phyloP scores from a whole-genome alignment of 2,888 invertebrate species.

The Chorisops tibialis region DNA sequence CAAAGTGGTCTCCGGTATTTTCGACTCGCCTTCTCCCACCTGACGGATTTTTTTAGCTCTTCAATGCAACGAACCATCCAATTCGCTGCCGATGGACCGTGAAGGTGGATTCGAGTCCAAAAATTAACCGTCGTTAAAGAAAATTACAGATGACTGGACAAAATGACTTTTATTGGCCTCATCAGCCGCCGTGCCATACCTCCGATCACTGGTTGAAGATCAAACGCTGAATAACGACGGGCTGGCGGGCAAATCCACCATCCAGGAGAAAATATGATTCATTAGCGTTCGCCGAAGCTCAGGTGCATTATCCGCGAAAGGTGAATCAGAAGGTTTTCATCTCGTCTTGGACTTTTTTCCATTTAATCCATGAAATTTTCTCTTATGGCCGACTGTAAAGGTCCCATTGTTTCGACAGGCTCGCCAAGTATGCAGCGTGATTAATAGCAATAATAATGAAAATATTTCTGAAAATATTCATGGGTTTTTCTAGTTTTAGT shows the following conservation, averaged over 20 bases:
- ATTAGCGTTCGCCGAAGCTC: background rate
- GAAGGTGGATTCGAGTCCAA: background rate
- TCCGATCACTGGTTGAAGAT: background rate
- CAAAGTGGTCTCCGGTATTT: too few relatives aligned
- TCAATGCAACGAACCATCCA: too few relatives aligned
- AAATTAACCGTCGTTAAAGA: slow-evolving; percentile 7
- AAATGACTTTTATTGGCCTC: slow-evolving; percentile 1
- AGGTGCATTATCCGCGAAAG: slow-evolving; percentile 3
- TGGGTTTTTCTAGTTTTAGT: background rate
- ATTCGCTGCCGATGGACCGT: background rate
- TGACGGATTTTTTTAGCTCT: too few relatives aligned
- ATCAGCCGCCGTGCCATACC: background rate
- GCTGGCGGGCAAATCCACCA: background rate
- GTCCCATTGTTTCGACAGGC: slow-evolving; percentile 1
- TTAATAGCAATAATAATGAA: slow-evolving; percentile 3
- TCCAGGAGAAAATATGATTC: slow-evolving; percentile 11
- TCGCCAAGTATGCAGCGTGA: background rate
- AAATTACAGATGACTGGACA: slow-evolving; percentile 14
- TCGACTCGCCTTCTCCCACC: too few relatives aligned
- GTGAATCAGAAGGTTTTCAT: background rate
- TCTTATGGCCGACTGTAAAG: background rate
- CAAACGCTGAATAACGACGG: background rate
- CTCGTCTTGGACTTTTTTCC: background rate
- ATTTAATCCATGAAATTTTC: background rate
- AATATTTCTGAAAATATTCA: background rate